These are phyloP conservation scores for Dicaeum eximium DNA, from an alignment of 2,113 vertebrate species.

Conservation along the genomic window DNA sequence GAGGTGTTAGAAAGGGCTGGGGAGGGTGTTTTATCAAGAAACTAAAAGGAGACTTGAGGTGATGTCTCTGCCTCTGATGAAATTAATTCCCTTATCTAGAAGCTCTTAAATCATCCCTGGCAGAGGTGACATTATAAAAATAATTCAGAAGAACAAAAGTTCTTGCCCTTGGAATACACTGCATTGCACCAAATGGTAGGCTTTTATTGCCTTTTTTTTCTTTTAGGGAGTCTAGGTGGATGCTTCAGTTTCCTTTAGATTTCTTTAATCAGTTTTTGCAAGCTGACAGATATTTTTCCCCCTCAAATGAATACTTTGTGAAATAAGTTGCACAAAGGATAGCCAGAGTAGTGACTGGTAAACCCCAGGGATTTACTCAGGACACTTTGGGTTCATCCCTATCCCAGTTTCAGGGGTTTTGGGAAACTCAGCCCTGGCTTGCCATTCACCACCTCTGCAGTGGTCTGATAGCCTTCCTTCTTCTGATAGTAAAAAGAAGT, in stretches of 20 bases:
- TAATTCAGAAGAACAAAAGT: slow-evolving; percentile 32
- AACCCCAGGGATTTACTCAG: neutral
- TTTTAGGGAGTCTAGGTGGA: neutral
- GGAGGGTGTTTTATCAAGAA: neutral
- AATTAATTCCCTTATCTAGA: slow-evolving; percentile 40
- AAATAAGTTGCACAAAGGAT: neutral
- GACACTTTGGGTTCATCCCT: neutral
- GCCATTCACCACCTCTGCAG: neutral
- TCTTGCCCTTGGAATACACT: slow-evolving; percentile 20
- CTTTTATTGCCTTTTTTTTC: neutral
- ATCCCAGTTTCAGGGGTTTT: neutral
- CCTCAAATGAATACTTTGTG: neutral
- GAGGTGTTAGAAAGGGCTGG: neutral
- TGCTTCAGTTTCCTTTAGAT: neutral
- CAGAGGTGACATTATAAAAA: slow-evolving; percentile 47
- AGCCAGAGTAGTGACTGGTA: neutral
- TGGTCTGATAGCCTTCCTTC: neutral
- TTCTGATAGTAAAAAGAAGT: neutral
- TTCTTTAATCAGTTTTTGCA: neutral
- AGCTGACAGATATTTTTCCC: neutral
- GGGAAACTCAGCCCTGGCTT: neutral
- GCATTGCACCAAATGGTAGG: slow-evolving; percentile 28
- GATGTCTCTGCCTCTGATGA: slow-evolving; percentile 12
- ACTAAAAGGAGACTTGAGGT: neutral
- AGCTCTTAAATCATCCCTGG: slow-evolving; percentile 53